phyloP scores from a whole-genome alignment of 2,797 vertebrate species.

The Phoxinus dragarum region DNA sequence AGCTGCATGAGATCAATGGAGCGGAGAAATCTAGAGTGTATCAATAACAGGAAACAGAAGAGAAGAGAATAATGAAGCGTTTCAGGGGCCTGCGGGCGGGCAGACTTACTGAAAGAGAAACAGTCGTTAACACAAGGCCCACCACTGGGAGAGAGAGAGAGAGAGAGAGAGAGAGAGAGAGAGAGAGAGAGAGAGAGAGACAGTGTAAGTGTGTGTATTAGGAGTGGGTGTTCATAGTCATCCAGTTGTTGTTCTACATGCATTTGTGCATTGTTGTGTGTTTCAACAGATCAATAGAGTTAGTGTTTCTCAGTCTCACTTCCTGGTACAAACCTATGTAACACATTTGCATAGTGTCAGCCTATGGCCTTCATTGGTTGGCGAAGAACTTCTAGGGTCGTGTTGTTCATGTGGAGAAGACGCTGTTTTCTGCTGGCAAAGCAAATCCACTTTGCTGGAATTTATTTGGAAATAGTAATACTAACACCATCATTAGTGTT shows the following conservation, averaged over 20 bases:
- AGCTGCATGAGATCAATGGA: constrained; percentile 76
- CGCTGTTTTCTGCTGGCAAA: no score
- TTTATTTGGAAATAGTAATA: no score
- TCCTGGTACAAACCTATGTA: no score
- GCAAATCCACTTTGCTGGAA: no score
- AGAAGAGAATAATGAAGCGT: constrained; percentile 85
- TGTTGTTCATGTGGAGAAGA: no score
- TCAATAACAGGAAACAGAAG: constrained; percentile 81
- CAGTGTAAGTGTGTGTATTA: not conserved
- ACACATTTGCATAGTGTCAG: no score
- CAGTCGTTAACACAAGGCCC: constrained; percentile 63
- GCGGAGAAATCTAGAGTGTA: constrained; percentile 78
- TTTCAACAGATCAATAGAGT: not conserved
- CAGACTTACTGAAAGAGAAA: constrained; percentile 77
- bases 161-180: not conserved
- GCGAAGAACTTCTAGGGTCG: no score
- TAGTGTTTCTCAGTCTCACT: no score
- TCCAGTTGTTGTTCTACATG: not conserved
- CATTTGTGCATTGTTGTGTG: not conserved
- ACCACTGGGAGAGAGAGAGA: constrained; percentile 9
- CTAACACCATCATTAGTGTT: no score
- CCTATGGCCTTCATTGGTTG: no score
- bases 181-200: not conserved
- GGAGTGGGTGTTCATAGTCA: not conserved
- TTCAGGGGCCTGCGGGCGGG: constrained; percentile 78